Conservation (phyloP, 2,113 vertebrate genomes). For the Trichomycterus rosablanca region DNA sequence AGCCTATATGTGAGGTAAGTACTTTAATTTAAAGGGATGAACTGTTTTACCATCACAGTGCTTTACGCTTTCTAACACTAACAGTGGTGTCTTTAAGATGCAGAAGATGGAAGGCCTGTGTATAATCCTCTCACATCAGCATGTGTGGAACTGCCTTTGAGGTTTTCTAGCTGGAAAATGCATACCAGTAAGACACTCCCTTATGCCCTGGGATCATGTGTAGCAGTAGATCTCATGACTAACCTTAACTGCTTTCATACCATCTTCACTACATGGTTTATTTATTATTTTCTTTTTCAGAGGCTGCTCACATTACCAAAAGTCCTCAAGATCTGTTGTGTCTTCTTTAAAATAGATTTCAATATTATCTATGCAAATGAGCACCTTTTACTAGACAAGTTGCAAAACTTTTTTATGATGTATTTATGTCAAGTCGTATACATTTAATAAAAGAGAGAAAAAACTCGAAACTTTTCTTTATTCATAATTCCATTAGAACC, state of each 20-base stretch:
- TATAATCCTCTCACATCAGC: too few relatives aligned
- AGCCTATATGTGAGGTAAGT: too few relatives aligned
- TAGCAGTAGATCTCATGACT: constrained; percentile 6
- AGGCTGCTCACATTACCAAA: constrained; percentile 64
- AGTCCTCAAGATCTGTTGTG: constrained; percentile 57
- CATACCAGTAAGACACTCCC: constrained; percentile 9
- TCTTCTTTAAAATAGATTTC: constrained; percentile 35
- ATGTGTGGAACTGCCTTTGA: constrained; percentile 4
- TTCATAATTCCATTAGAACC: too few relatives aligned
- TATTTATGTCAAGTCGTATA: too few relatives aligned
- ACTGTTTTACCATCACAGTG: too few relatives aligned
- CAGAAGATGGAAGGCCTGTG: too few relatives aligned
- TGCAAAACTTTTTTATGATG: constrained; percentile 61
- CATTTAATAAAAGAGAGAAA: too few relatives aligned
- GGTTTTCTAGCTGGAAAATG: too few relatives aligned
- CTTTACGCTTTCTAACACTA: too few relatives aligned
- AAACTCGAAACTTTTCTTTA: too few relatives aligned
- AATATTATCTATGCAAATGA: constrained; percentile 14
- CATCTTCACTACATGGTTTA: constrained; percentile 15
- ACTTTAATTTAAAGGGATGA: too few relatives aligned
- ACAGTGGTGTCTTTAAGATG: too few relatives aligned
- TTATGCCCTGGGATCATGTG: background rate
- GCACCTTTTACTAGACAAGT: constrained; percentile 46
- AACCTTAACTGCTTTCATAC: constrained; percentile 7
- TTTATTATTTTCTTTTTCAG: constrained; percentile 74